phyloP scores from a whole-genome alignment of 2,797 vertebrate genomes.

The Amphiprion clarkii region DNA sequence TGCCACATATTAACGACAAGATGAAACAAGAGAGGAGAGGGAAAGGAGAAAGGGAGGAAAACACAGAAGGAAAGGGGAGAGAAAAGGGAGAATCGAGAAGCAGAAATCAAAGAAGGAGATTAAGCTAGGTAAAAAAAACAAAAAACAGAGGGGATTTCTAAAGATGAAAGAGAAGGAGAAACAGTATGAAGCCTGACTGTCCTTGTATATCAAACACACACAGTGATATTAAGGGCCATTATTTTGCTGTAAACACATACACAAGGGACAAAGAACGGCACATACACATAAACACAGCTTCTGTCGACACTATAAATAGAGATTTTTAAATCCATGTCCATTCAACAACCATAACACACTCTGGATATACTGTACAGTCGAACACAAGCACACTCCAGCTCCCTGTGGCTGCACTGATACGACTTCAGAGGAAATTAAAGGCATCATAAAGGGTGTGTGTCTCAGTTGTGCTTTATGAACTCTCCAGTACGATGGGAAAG shows the following conservation, averaged over 20 bases:
- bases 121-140: neutral
- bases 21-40: conserved; percentile 30
- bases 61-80: neutral
- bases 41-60: too few species aligned
- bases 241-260: conserved; percentile 9
- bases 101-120: conserved; percentile 39
- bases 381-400: conserved; percentile 3
- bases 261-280: neutral
- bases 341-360: conserved; percentile 9
- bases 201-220: conserved; percentile 3
- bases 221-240: neutral
- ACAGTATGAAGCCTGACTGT: neutral
- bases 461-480: conserved; percentile 33
- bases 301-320: conserved; percentile 45
- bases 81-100: neutral
- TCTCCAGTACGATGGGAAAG: conserved; percentile 35
- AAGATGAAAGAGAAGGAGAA: conserved; percentile 31
- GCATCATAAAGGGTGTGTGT: conserved; percentile 14
- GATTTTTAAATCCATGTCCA: conserved; percentile 28
- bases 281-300: neutral
- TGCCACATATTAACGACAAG: conserved; percentile 53
- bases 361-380: conserved; percentile 23
- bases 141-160: conserved; percentile 12
- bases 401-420: conserved; percentile 15
- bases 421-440: conserved; percentile 44